phyloP scores from a whole-genome alignment of 2,888 invertebrate species.

The Drosophila birchii region DNA sequence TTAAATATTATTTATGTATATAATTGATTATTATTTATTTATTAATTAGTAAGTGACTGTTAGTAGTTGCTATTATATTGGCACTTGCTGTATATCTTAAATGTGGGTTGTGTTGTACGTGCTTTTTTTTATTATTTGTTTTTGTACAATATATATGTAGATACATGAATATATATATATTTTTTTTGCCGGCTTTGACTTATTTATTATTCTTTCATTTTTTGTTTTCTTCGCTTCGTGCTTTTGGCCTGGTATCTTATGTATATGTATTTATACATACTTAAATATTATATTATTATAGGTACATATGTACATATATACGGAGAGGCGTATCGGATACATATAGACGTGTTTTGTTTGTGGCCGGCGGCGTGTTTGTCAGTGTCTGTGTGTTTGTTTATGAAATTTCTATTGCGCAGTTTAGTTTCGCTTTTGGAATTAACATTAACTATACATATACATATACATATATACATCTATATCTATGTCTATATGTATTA shows the following conservation, averaged over 20 bases:
- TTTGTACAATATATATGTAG: slow-evolving; percentile 1
- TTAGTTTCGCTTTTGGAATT: slow-evolving; percentile 56
- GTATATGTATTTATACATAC: slow-evolving; percentile 8
- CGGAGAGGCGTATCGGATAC: slow-evolving; percentile 1
- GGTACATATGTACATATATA: background rate
- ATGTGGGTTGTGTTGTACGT: slow-evolving; percentile 5
- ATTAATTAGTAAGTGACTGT: background rate
- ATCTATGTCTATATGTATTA: background rate
- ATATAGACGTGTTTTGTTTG: slow-evolving; percentile 25
- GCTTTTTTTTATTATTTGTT: slow-evolving; percentile 15
- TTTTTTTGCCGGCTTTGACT: slow-evolving; percentile 67
- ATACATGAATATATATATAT: background rate
- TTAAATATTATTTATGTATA: too few species aligned
- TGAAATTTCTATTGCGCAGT: slow-evolving; percentile 80
- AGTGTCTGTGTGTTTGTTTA: slow-evolving; percentile 58
- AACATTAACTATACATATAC: slow-evolving; percentile 26
- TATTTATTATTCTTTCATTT: slow-evolving; percentile 59
- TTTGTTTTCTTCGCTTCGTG: slow-evolving; percentile 43
- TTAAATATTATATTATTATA: slow-evolving; percentile 5
- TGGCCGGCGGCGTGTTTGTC: slow-evolving; percentile 19
- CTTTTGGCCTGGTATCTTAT: slow-evolving; percentile 52
- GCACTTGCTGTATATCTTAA: slow-evolving; percentile 7
- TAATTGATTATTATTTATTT: background rate
- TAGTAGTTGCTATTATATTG: background rate
- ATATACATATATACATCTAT: too few species aligned